A percentile compares a stretch with the other conserved stretches of the same genome.
These are phyloP conservation scores for Caenorhabditis japonica DNA, from an alignment of 2,888 invertebrate genomes.

Conservation along the genomic window DNA sequence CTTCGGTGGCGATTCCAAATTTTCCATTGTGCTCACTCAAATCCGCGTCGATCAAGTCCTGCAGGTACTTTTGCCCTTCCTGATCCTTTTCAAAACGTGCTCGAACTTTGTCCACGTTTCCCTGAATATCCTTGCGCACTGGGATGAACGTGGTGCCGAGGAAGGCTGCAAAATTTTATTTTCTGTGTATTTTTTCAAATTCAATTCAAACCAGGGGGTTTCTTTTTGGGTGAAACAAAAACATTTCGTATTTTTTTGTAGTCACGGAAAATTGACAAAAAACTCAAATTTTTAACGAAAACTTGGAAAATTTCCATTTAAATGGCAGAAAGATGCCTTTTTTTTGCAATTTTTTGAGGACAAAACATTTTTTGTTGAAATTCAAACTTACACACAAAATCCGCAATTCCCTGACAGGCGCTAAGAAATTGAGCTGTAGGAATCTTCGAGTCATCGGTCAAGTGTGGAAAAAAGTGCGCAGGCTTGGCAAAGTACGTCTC, in stretches of 20 bases:
- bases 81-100: conserved; percentile 64
- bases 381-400: conserved; percentile 72
- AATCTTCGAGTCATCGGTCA: conserved; percentile 66
- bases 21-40: conserved; percentile 70
- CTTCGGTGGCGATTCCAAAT: conserved; percentile 74
- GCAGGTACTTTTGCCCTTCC: conserved; percentile 63
- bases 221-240: too few relatives aligned
- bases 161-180: conserved; percentile 62
- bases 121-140: conserved; percentile 73
- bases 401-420: conserved; percentile 76
- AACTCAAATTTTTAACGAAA: too few relatives aligned
- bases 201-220: too few relatives aligned
- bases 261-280: too few relatives aligned
- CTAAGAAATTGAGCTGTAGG: conserved; percentile 75
- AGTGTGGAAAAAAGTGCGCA: conserved; percentile 72
- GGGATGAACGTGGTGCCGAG: conserved; percentile 69
- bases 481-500: conserved; percentile 69
- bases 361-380: too few relatives aligned
- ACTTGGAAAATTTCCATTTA: too few relatives aligned
- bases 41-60: conserved; percentile 73
- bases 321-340: too few relatives aligned
- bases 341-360: too few relatives aligned
- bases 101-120: conserved; percentile 74
- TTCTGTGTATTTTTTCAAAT: too few relatives aligned
- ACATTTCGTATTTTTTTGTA: too few relatives aligned